phyloP scores from a whole-genome alignment of 2,797 vertebrate genomes.

The Gobionotothen gibberifrons region DNA sequence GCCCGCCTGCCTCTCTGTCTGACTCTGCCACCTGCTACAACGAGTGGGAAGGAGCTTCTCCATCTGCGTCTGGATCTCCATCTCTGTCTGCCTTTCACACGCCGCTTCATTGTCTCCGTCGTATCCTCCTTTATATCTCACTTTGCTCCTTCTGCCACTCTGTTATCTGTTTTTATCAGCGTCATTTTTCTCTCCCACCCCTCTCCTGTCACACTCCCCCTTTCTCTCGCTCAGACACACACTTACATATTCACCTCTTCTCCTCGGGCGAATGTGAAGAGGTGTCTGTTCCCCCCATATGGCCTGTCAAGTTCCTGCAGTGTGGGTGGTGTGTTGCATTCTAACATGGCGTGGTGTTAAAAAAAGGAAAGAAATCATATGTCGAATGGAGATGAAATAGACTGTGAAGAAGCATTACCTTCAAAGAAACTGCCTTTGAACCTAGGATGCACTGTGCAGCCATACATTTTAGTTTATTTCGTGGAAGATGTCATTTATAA shows the following conservation, averaged over 20 bases:
- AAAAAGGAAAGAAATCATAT: slow-evolving; percentile 40
- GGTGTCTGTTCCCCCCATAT: slow-evolving; percentile 64
- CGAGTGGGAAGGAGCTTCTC: slow-evolving; percentile 30
- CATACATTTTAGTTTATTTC: slow-evolving; percentile 38
- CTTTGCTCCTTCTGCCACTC: slow-evolving; percentile 59
- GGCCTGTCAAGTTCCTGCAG: slow-evolving; percentile 64
- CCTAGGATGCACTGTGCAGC: slow-evolving; percentile 6
- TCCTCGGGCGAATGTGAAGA: slow-evolving; percentile 47
- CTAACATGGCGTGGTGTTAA: slow-evolving; percentile 20
- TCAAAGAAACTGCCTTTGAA: slow-evolving; percentile 45
- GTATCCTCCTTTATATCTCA: slow-evolving; percentile 64
- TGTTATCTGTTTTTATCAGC: slow-evolving; percentile 65
- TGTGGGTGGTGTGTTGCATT: slow-evolving; percentile 59
- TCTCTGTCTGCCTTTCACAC: slow-evolving; percentile 42
- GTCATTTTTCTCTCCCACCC: slow-evolving; percentile 32
- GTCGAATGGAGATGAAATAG: slow-evolving; percentile 33
- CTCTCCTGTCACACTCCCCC: slow-evolving; percentile 39
- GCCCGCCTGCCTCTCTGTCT: slow-evolving; percentile 23
- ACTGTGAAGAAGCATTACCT: slow-evolving; percentile 30
- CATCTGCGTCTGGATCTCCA: slow-evolving; percentile 55
- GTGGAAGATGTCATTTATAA: slow-evolving; percentile 16
- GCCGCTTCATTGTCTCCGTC: slow-evolving; percentile 60
- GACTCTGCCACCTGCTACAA: slow-evolving; percentile 36
- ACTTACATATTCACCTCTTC: slow-evolving; percentile 46
- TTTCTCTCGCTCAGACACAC: slow-evolving; percentile 11